phyloP scores from a whole-genome alignment of 1,140 invertebrate species.

The Bombus sylvicola region DNA sequence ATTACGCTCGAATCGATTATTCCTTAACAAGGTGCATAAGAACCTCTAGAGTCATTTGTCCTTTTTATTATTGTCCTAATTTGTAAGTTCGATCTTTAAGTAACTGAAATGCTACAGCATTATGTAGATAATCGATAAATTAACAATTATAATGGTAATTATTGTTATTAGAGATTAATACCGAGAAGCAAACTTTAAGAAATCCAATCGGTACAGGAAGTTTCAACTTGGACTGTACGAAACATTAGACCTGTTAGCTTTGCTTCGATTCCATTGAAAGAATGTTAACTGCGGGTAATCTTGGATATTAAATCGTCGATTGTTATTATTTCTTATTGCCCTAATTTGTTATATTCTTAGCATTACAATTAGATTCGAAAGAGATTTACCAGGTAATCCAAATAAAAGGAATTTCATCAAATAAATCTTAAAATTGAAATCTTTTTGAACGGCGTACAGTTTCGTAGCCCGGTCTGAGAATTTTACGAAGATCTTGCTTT shows the following conservation, averaged over 20 bases:
- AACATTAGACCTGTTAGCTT: too few species aligned
- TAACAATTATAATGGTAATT: background rate
- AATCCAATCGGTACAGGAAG: too few species aligned
- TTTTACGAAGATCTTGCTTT: background rate
- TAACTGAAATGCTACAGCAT: background rate
- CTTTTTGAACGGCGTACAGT: background rate
- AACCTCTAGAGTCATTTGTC: background rate
- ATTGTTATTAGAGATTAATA: too few species aligned
- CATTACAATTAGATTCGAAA: background rate
- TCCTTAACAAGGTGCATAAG: background rate
- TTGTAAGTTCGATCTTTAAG: background rate
- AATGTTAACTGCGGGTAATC: background rate
- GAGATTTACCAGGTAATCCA: background rate
- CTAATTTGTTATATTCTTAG: background rate
- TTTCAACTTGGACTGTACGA: too few species aligned
- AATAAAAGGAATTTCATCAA: background rate
- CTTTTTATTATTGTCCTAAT: background rate
- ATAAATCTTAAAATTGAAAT: background rate
- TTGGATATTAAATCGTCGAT: background rate
- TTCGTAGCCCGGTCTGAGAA: background rate
- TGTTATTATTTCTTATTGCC: background rate
- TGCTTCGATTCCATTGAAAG: background rate
- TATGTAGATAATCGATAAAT: background rate
- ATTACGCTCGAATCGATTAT: background rate
- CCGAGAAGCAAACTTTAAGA: too few species aligned